Base-by-base conservation (phyloP, 2,888 invertebrate species). In the Leptinotarsa haldemani region DNA sequence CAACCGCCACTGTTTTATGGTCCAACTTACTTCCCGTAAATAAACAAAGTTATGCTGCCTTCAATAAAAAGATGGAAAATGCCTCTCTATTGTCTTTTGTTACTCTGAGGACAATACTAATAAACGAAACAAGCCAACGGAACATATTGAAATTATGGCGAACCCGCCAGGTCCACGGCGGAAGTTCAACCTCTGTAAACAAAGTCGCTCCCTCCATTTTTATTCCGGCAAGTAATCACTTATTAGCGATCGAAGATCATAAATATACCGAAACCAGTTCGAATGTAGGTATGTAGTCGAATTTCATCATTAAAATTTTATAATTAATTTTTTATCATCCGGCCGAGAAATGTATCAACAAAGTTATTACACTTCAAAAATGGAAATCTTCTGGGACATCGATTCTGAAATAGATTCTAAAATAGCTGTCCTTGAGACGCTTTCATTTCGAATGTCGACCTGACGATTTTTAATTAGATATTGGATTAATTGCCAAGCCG, bases 371-470 rank as follows among this genome's bases (percentile, higher is more conserved):
- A 61, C 16, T 71, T 68, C 69, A 77, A 72, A 75, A 73, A 73
- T 73, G 71, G 70, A 77, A 74, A 74, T 74, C 74, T 30, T 61
- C 61, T 61, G n/a, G 61, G 61, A 30, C 61, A 61, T 61, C 61
- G 40, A 25, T n/a, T 61, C 56, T 20, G 56, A 56, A 65, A 48
- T 20, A 12, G 48, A 65, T 65, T 48, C 22, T 65, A 70, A 68
- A 71, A 69, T 61, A 47, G 64, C 66, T 69, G 75, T 75, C 78
- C 78, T 78, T 78, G 78, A 78, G 73, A 74, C 74, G 73, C 73
- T 69, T 70, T 74, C 73, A 70, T 76, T 74, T 74, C 70, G 69
- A 76, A 25, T 76, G 73, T 76, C 71, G 53, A 70, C 65, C 61
- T 50, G 52, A 71, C 61, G 61, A 66, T 70, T 74, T 74, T 68